Conservation (phyloP, 2,113 vertebrate species). For the chimpanzee (Pan troglodytes) region NHGRI_mPanTro3-v2.1_pri NC_072398.2:144203501-144204000, state of each 20-base stretch:
- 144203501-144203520: background rate
- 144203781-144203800: background rate
- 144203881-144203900: too few relatives aligned
- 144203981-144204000: too few relatives aligned
- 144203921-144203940: too few relatives aligned
- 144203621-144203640: background rate
- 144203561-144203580: background rate
- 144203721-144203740: background rate
- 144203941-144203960: too few relatives aligned
- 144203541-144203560: background rate
- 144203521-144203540: background rate
- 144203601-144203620: background rate
- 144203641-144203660: background rate
- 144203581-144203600: background rate
- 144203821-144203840: background rate
- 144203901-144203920: too few relatives aligned
- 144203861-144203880: background rate
- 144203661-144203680: background rate
- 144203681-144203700: background rate
- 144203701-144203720: background rate
- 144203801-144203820: background rate
- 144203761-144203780: background rate
- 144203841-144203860: background rate
- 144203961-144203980: too few relatives aligned
- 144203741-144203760: background rate